Evolutionary conservation across 2,113 vertebrate species (phyloP).

Genomic region (Neofelis nebulosa): DNA sequence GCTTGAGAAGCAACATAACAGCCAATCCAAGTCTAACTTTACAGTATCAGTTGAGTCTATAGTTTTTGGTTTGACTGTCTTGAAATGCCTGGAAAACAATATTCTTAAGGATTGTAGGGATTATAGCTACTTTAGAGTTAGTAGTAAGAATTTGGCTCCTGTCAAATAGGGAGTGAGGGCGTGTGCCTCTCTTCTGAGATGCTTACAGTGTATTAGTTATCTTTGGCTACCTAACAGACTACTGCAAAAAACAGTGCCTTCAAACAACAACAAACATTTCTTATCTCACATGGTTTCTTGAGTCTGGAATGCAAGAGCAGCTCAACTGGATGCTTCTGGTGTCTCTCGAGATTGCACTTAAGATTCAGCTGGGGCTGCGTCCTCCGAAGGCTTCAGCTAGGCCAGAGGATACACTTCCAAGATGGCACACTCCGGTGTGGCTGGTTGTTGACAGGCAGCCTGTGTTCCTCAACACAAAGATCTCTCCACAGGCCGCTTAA

Average conservation of each 20-base stretch:
- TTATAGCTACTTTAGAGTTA: background rate
- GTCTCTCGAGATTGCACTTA: background rate
- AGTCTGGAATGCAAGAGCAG: background rate
- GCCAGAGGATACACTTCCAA: background rate
- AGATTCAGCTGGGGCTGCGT: no score
- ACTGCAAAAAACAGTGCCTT: background rate
- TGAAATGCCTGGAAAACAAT: conserved; percentile 22
- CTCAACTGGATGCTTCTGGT: background rate
- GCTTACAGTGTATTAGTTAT: background rate
- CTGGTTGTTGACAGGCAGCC: background rate
- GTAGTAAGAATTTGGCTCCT: background rate
- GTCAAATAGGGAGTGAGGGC: background rate
- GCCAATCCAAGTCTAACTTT: background rate
- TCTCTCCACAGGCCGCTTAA: background rate
- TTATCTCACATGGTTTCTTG: background rate
- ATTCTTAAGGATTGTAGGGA: background rate
- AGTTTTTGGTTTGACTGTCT: background rate
- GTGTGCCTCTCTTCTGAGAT: background rate
- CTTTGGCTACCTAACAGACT: background rate
- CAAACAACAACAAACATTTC: background rate
- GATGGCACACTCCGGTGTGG: rapidly evolving
- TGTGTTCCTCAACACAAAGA: background rate
- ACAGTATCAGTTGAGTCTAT: background rate
- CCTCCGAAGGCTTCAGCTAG: background rate
- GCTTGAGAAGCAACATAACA: background rate